Evolutionary conservation across 2,797 vertebrate species (phyloP).

Genomic region (Austrolebias charrua): DNA sequence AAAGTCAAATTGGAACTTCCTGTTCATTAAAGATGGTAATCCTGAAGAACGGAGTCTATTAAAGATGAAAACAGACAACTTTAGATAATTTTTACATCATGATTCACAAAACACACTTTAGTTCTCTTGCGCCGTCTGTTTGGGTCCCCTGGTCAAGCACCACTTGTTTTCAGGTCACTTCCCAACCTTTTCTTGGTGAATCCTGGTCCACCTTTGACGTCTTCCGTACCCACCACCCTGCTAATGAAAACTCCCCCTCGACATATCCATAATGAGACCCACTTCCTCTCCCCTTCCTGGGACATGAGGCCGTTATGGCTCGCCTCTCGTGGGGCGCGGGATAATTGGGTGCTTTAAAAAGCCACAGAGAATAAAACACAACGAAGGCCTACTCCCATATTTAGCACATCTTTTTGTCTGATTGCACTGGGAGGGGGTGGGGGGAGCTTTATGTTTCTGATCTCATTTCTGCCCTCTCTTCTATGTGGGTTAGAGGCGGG

Average conservation of each 20-base stretch:
- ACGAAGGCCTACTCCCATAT: constrained; percentile 60
- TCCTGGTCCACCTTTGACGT: constrained; percentile 19
- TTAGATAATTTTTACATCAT: not conserved
- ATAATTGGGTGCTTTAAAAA: constrained; percentile 80
- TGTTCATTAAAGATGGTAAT: too few species aligned
- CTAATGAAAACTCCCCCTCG: constrained; percentile 41
- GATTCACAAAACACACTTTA: not conserved
- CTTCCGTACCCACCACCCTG: constrained; percentile 3
- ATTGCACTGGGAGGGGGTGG: constrained; percentile 53
- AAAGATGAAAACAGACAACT: not conserved
- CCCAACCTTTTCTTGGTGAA: not conserved
- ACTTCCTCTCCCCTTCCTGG: constrained; percentile 65
- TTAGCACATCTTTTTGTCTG: constrained; percentile 63
- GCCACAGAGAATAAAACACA: constrained; percentile 59
- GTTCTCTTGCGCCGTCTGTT: not conserved
- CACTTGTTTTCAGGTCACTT: constrained; percentile 2
- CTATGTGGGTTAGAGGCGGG: constrained; percentile 63
- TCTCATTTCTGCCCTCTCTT: constrained; percentile 54
- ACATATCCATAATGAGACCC: constrained; percentile 72
- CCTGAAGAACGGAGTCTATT: not conserved
- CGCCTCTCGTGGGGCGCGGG: constrained; percentile 57
- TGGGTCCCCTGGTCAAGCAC: not conserved
- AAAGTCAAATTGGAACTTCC: not conserved
- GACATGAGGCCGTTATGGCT: constrained; percentile 58
- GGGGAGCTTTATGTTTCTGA: constrained; percentile 42